Percentiles rank a stretch among this genome's conserved stretches.
Conservation (phyloP, 2,113 vertebrate species). For the Brienomyrus longianalis region DNA sequence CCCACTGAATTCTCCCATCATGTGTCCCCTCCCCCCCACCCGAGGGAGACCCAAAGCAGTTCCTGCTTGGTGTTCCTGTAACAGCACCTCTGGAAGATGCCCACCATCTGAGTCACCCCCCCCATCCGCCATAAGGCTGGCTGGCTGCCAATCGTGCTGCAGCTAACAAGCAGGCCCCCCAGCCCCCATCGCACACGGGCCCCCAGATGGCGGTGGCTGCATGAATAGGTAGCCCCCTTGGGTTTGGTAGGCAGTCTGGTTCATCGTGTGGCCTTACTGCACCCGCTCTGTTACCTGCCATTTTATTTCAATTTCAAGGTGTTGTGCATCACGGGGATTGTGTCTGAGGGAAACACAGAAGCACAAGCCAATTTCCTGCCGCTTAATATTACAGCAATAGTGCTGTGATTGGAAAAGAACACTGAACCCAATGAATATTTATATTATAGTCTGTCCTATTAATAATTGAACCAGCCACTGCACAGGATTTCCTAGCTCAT, state of each 20-base stretch:
- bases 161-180: not conserved
- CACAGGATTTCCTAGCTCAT: not conserved
- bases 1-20: not conserved
- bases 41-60: not conserved
- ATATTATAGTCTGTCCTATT: slow-evolving; percentile 12
- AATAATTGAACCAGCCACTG: slow-evolving; percentile 10
- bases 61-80: not conserved
- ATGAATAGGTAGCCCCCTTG: not conserved
- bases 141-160: not conserved
- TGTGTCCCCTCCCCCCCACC: not conserved
- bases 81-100: not conserved
- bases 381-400: not conserved
- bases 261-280: not conserved
- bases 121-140: not conserved
- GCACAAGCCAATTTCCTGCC: not conserved
- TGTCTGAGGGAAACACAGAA: not conserved
- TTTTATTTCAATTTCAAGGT: slow-evolving; percentile 4
- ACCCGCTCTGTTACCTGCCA: not conserved
- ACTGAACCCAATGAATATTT: slow-evolving; percentile 8
- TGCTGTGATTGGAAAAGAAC: not conserved
- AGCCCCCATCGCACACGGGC: not conserved
- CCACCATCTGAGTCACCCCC: not conserved
- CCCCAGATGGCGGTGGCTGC: not conserved
- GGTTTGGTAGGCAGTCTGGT: not conserved
- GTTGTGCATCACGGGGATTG: not conserved